Conservation (phyloP, 1,140 invertebrate genomes). For the Pseudachorutes palmiensis region DNA sequence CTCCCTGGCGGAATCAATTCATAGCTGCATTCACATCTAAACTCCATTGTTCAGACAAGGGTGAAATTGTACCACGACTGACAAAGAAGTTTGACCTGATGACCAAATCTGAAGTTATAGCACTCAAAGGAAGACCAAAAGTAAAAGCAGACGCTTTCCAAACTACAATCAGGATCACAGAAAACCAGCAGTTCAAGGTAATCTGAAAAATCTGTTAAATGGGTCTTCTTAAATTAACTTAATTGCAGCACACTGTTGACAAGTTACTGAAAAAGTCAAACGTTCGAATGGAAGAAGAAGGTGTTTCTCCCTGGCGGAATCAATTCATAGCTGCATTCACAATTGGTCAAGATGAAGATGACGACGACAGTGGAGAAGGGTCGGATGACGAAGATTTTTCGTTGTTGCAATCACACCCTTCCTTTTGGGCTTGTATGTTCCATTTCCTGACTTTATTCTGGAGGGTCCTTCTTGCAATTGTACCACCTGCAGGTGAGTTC, state of each 20-base stretch:
- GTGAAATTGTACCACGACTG: too few species aligned
- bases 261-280: slow-evolving; percentile 86
- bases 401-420: too few species aligned
- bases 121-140: too few species aligned
- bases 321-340: slow-evolving; percentile 55
- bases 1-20: slow-evolving; percentile 51
- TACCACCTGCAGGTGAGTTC: slow-evolving; percentile 49
- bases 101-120: too few species aligned
- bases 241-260: slow-evolving; percentile 28
- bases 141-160: too few species aligned
- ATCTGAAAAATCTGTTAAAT: too few species aligned
- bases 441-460: slow-evolving; percentile 60
- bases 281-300: slow-evolving; percentile 77
- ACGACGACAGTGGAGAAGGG: neutral
- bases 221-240: slow-evolving; percentile 20
- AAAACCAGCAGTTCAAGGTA: too few species aligned
- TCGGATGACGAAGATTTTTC: slow-evolving; percentile 43
- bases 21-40: slow-evolving; percentile 52
- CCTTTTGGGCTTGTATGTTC: slow-evolving; percentile 51
- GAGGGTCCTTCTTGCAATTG: slow-evolving; percentile 41
- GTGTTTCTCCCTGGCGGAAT: slow-evolving; percentile 59
- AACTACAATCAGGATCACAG: too few species aligned
- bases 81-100: too few species aligned
- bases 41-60: too few species aligned
- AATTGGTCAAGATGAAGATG: slow-evolving; percentile 44